Evolutionary conservation across 1,140 invertebrate species (phyloP), one percentile per base, ranked within the genome.

Genomic region (Ladona fulva): DNA sequence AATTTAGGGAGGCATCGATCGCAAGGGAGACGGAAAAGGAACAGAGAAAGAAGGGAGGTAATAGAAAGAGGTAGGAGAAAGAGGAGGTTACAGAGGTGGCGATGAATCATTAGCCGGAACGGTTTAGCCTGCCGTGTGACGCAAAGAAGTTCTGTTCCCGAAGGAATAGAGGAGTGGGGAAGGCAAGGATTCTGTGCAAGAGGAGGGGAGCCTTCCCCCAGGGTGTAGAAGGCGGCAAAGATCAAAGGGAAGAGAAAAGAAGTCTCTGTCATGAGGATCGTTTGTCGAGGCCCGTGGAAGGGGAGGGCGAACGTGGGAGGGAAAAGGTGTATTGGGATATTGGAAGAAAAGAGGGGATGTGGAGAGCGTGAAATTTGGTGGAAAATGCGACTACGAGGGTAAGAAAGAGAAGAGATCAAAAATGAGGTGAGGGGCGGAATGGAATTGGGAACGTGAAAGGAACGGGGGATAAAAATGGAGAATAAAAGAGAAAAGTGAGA

Each of bases 61-160:
- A 66, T 16, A 66, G 52, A 66, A 22, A 66, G 52, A 66, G 12
- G 29, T 5, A 37, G n/a, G 52, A 66, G 44, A 52, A 19, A 52
- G 44, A 10, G 44, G 44, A 22, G 52, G 16, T 16, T 19, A 66
- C 52, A 66, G 52, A 66, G 52, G 52, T 66, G 52, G 52, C 12
- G 52, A 66, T 66, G 52, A 66, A 66, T 66, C 52, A 66, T 66
- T 66, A 66, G n/a, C 16, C 52, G 52, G 52, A 66, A 66, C 52
- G 52, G n/a, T 66, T 66, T 66, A 66, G 52, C 52, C 52, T 66
- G 52, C 52, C 52, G 52, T 66, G 52, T 19, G 52, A 66, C 52
- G 52, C 52, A 22, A 66, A 12, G 52, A 19, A 12, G 52, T 66
- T 66, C 16, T n/a, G n/a, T n/a, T n/a, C n/a, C n/a, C n/a, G 44